phyloP scores from a whole-genome alignment of 2,888 invertebrate species.

The Oasisia sp. region DNA sequence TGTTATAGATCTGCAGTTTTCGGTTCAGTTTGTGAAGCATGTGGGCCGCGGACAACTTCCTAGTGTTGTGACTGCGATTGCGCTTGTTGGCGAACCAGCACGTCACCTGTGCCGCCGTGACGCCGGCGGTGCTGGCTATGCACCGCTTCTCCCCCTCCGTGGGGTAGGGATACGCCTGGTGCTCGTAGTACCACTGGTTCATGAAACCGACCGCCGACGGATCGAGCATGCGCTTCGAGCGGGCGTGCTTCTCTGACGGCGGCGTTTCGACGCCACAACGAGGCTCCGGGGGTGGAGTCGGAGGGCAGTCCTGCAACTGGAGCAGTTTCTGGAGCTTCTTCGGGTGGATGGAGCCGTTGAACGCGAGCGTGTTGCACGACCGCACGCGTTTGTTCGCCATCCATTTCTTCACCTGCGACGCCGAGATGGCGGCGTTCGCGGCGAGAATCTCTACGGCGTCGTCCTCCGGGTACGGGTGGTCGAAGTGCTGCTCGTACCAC shows the following conservation, averaged over 20 bases:
- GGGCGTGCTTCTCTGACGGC: conserved; percentile 8
- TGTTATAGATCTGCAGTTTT: not conserved
- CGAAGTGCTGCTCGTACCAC: conserved; percentile 54
- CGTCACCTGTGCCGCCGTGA: conserved; percentile 39
- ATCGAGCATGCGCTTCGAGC: conserved; percentile 32
- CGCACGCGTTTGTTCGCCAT: conserved; percentile 60
- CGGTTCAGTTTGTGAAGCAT: conserved; percentile 20
- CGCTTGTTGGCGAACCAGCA: conserved; percentile 44
- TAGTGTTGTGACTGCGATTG: conserved; percentile 40
- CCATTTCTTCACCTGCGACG: conserved; percentile 59
- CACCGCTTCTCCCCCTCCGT: conserved; percentile 39
- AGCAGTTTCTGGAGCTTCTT: conserved; percentile 51
- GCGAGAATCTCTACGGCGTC: conserved; percentile 50
- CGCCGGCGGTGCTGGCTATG: conserved; percentile 27
- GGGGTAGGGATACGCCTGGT: conserved; percentile 40
- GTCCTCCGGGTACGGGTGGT: conserved; percentile 57
- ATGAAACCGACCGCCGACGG: conserved; percentile 35
- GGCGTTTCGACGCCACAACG: not conserved
- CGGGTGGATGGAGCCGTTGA: conserved; percentile 58
- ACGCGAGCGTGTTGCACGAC: conserved; percentile 57
- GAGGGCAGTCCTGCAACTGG: conserved; percentile 32
- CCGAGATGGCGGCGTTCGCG: conserved; percentile 44
- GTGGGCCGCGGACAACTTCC: conserved; percentile 25
- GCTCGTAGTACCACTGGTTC: conserved; percentile 40
- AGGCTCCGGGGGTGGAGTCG: conserved; percentile 13